A percentile compares a stretch with the other conserved stretches of the same genome.
Conservation (phyloP, 2,888 invertebrate genomes). For the Pyrochroa serraticornis region DNA sequence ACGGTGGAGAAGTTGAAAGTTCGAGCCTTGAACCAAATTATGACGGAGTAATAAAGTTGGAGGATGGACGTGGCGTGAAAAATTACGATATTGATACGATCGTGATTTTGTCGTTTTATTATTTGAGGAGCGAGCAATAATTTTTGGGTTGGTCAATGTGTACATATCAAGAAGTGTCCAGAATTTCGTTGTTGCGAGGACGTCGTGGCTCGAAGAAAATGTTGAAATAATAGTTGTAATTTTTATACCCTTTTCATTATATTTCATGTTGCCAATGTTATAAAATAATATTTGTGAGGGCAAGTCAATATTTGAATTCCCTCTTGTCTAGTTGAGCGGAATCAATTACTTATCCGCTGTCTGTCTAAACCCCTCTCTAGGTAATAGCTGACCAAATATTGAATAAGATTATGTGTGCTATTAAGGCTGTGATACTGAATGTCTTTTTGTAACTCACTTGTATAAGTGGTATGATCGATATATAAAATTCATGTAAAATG, state of each 20-base stretch:
- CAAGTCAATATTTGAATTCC: slow-evolving; percentile 1
- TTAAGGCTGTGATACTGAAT: slow-evolving; percentile 53
- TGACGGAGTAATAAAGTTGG: slow-evolving; percentile 12
- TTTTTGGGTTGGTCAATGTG: slow-evolving; percentile 17
- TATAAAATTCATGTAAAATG: slow-evolving; percentile 33
- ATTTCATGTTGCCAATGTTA: slow-evolving; percentile 26
- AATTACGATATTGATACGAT: not conserved
- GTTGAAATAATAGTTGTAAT: slow-evolving; percentile 21
- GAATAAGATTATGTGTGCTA: slow-evolving; percentile 50
- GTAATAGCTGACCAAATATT: slow-evolving; percentile 35
- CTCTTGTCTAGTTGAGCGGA: slow-evolving; percentile 5
- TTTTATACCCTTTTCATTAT: slow-evolving; percentile 34
- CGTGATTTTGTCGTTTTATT: slow-evolving; percentile 5
- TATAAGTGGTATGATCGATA: not conserved
- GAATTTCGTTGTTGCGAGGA: not conserved
- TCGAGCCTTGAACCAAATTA: slow-evolving; percentile 9
- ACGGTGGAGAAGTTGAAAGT: slow-evolving; percentile 2
- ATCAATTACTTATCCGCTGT: not conserved
- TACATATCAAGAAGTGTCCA: slow-evolving; percentile 16
- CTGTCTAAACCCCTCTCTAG: slow-evolving; percentile 16
- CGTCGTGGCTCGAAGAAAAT: not conserved
- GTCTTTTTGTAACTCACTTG: slow-evolving; percentile 38
- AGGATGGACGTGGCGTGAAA: slow-evolving; percentile 13
- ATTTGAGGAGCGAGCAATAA: slow-evolving; percentile 17
- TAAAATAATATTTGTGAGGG: slow-evolving; percentile 11